Evolutionary conservation across 2,113 vertebrate species (phyloP).

Genomic region (Eonycteris spelaea): DNA sequence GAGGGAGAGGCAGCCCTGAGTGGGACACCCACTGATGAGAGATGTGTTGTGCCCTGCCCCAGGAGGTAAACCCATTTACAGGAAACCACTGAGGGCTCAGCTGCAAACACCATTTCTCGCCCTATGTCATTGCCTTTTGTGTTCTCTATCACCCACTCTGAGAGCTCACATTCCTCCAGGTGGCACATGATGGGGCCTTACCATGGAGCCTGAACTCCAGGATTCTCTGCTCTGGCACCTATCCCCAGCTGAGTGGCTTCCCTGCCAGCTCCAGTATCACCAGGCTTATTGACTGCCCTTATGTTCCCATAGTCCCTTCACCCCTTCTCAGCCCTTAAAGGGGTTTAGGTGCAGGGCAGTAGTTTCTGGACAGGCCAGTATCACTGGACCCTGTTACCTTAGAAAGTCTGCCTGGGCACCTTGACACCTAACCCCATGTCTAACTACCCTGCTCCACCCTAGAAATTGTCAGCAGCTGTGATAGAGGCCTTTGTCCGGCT

Average conservation of each 20-base stretch:
- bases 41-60: too few relatives aligned
- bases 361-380: not conserved
- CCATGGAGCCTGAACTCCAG: not conserved
- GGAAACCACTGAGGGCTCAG: not conserved
- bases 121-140: not conserved
- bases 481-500: slow-evolving; percentile 90
- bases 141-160: not conserved
- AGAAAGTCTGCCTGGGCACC: not conserved
- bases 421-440: not conserved
- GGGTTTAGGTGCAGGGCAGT: not conserved
- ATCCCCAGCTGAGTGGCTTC: not conserved
- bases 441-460: not conserved
- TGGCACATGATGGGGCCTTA: not conserved
- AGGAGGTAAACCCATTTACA: not conserved
- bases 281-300: not conserved
- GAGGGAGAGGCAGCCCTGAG: not conserved
- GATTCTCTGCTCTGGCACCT: not conserved
- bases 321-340: not conserved
- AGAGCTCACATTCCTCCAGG: not conserved
- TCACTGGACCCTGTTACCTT: not conserved
- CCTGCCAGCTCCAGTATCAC: not conserved
- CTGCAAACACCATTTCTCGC: not conserved
- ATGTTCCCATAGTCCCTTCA: not conserved
- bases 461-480: slow-evolving; percentile 89
- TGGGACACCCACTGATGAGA: not conserved